Percentiles rank a stretch among this genome's conserved stretches.
Conservation (phyloP, 1,140 invertebrate genomes). For the Tetramorium alpestre region DNA sequence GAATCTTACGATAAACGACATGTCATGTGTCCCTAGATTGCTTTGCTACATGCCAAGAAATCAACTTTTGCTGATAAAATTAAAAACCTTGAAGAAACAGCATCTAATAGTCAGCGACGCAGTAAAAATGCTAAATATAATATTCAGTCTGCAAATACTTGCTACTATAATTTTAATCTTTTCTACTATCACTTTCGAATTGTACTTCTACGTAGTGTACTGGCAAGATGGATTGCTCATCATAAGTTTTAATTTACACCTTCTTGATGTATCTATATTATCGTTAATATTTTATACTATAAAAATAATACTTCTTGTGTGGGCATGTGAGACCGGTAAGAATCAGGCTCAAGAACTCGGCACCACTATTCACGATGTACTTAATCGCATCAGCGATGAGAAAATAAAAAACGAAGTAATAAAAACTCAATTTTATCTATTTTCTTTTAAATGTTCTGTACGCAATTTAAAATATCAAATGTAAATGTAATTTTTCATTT, state of each 20-base stretch:
- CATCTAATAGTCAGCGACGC: neutral
- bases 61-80: neutral
- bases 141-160: neutral
- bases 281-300: neutral
- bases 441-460: neutral
- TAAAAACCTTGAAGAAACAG: neutral
- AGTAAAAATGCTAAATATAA: neutral
- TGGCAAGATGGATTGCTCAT: neutral
- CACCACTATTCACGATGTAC: neutral
- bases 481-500: neutral
- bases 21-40: neutral
- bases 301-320: neutral
- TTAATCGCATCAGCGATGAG: neutral
- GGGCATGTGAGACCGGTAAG: neutral
- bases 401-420: neutral
- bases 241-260: neutral
- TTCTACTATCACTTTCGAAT: neutral
- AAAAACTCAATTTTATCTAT: neutral
- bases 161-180: neutral
- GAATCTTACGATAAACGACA: constrained; percentile 38
- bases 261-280: neutral
- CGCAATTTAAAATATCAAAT: neutral
- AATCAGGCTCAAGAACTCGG: neutral
- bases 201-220: neutral
- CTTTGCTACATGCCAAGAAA: neutral